Percentiles rank a stretch among this genome's conserved stretches.
These are phyloP conservation scores for Henricia sp. DNA, from an alignment of 53 echinoderm and acorn worm genomes.

Conservation along the genomic window DNA sequence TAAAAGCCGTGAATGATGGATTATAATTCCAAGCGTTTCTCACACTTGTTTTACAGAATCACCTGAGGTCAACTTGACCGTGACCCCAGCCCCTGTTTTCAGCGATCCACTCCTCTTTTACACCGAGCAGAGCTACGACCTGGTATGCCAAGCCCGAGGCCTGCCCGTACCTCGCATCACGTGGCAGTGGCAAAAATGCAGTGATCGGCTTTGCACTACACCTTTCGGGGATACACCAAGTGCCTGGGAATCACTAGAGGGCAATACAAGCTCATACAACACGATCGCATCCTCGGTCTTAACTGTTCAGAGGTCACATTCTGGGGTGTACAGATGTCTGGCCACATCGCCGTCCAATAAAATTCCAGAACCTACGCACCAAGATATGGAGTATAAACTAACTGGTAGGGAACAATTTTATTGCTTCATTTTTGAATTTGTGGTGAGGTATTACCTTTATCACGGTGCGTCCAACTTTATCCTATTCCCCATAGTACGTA, in stretches of 20 bases:
- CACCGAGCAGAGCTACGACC: conserved; percentile 27
- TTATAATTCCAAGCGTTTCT: too few species aligned
- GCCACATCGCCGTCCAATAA: neutral
- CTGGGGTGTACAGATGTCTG: conserved; percentile 14
- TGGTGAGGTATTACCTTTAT: too few species aligned
- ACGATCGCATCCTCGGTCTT: neutral
- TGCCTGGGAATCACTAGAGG: neutral
- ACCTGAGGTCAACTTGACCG: conserved; percentile 44
- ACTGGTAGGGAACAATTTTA: neutral
- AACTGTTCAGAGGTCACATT: neutral
- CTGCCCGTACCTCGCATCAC: conserved; percentile 50
- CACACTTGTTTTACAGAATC: too few species aligned
- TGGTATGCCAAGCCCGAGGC: conserved; percentile 60
- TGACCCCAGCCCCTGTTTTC: conserved; percentile 37
- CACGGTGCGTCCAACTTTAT: too few species aligned
- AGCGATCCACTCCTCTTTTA: conserved; percentile 41
- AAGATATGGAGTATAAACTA: neutral
- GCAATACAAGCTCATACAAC: neutral
- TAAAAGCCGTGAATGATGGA: too few species aligned
- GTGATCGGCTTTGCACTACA: neutral
- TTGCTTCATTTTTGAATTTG: too few species aligned
- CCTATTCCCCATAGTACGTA: too few species aligned
- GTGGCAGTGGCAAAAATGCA: conserved; percentile 62
- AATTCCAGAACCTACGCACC: neutral
- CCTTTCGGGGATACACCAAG: neutral